Conservation (phyloP, 2,888 invertebrate species). For the Scelioninae gen. 1 region DNA sequence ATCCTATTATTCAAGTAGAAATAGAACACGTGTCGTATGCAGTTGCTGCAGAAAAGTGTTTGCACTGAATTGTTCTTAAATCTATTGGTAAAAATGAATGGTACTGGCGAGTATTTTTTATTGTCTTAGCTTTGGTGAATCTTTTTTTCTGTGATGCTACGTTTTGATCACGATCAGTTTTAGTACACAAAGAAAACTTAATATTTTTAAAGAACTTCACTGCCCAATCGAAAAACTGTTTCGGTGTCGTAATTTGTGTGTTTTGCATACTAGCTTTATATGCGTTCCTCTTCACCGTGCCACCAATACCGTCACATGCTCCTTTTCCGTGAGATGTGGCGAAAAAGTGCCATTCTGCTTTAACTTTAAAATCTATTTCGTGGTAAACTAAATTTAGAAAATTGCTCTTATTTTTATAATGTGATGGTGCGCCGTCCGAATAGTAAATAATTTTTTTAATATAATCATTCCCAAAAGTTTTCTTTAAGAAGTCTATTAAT, state of each 20-base stretch:
- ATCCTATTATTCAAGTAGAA: too few species aligned
- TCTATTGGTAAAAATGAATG: slow-evolving; percentile 15
- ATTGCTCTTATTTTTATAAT: slow-evolving; percentile 27
- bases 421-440: slow-evolving; percentile 7
- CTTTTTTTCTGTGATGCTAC: neutral
- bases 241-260: neutral
- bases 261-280: slow-evolving; percentile 34
- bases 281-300: slow-evolving; percentile 27
- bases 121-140: slow-evolving; percentile 13
- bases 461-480: neutral
- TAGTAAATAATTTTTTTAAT: slow-evolving; percentile 18
- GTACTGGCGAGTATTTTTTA: slow-evolving; percentile 20
- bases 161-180: slow-evolving; percentile 7
- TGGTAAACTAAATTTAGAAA: slow-evolving; percentile 22
- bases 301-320: slow-evolving; percentile 16
- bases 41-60: slow-evolving; percentile 1
- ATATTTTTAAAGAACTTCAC: slow-evolving; percentile 15
- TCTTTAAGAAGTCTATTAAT: slow-evolving; percentile 12
- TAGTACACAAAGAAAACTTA: slow-evolving; percentile 11
- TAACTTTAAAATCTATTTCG: slow-evolving; percentile 16
- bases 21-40: too few species aligned
- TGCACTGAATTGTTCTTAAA: neutral
- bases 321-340: slow-evolving; percentile 18
- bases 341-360: too few species aligned
- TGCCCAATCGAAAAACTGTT: slow-evolving; percentile 3